Evolutionary conservation across 2,888 invertebrate species (phyloP), one percentile per base, ranked within the genome.

Genomic region (Abscondita cerata): DNA sequence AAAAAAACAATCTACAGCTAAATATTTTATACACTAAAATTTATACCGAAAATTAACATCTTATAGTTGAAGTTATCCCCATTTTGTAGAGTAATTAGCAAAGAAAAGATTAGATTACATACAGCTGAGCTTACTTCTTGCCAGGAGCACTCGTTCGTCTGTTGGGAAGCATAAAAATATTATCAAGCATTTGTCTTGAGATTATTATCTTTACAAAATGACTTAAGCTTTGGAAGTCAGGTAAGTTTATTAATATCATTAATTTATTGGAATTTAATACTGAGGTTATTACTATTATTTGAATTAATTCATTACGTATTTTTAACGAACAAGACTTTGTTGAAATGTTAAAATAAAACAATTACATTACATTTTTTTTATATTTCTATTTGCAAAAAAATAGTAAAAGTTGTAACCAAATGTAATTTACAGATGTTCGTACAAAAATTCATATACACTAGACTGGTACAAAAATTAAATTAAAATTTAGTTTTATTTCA

Each of bases 41-140:
- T 52, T 46, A 34, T 25, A 44, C 51, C 12, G 8, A 51, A 57
- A 54, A 62, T 36, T 57, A 16, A 36, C 53, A 46, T 51, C 57
- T 56, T 62, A 56, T 48, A 57, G 52, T 56, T 56, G 54, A 65
- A 67, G 59, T 67, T 65, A 64, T 64, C 64, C 58, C 52, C 44
- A 67, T 64, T 65, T 64, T 46, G 64, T 52, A 64, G 66, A 68
- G 66, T 68, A 72, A 72, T 72, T 72, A 72, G 67, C 52, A 68
- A 69, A 68, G 68, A 71, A n/a, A 72, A 71, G 71, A 72, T 72
- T 72, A 72, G 72, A 71, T 72, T 72, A 72, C 69, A 67, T 65
- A 70, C 68, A 68, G 65, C 64, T 58, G 67, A 67, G 70, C 66
- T 71, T 69, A 68, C 66, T 70, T 70, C 70, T 66, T 62, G 68